A percentile compares a stretch with the other conserved stretches of the same genome.
Evolutionary conservation across 1,140 invertebrate species (phyloP).

Genomic region (Metopolophium dirhodum): DNA sequence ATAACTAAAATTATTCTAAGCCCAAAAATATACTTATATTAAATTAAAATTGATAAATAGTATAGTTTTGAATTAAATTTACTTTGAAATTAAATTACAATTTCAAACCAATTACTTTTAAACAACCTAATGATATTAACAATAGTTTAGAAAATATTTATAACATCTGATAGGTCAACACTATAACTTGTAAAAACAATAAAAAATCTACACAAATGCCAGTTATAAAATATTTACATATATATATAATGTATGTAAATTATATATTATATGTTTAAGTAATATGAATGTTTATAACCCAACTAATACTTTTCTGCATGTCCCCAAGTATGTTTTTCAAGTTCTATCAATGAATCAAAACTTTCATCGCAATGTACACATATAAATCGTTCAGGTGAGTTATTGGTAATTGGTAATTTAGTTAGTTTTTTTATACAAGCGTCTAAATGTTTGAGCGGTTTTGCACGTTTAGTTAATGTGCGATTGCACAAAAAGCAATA

Average conservation of each 20-base stretch:
- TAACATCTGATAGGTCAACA: background rate
- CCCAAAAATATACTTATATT: background rate
- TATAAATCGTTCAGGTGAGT: background rate
- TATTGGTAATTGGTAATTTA: background rate
- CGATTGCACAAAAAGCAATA: slow-evolving; percentile 39
- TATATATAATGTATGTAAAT: background rate
- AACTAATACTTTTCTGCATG: background rate
- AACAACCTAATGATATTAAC: background rate
- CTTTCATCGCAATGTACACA: background rate
- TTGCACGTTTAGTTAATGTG: background rate
- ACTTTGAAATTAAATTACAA: background rate
- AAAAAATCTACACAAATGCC: background rate
- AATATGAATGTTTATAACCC: background rate
- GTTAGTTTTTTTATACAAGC: background rate
- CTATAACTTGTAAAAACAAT: background rate
- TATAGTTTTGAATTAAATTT: background rate
- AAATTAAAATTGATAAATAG: background rate
- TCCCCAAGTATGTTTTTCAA: background rate
- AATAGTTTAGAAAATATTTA: background rate
- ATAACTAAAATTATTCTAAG: background rate
- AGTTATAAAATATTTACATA: background rate
- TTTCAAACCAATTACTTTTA: background rate
- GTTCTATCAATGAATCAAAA: background rate
- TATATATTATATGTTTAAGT: background rate
- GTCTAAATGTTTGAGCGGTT: slow-evolving; percentile 28